Evolutionary conservation across 1,140 invertebrate species (phyloP).

Genomic region (Leptinotarsa lineolata): DNA sequence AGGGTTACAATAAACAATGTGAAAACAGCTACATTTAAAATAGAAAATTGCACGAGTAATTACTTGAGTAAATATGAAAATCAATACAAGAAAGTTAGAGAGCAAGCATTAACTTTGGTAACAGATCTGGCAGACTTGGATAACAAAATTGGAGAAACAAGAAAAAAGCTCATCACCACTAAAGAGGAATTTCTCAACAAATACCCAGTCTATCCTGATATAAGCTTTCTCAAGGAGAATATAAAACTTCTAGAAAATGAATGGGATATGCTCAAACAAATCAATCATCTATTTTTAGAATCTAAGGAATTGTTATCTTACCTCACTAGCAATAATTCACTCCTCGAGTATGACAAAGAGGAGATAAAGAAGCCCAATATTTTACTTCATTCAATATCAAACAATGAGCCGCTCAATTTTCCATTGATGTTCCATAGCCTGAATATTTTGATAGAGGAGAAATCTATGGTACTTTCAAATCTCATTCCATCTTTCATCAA

Average conservation of each 20-base stretch:
- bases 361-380: conserved; percentile 8
- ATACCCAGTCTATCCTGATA: conserved; percentile 22
- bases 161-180: background rate
- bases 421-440: conserved; percentile 25
- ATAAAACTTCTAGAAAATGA: conserved; percentile 26
- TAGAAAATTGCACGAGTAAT: conserved; percentile 28
- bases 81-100: conserved; percentile 15
- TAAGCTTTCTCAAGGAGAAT: conserved; percentile 26
- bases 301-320: conserved; percentile 26
- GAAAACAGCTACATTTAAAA: conserved; percentile 24
- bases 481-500: conserved; percentile 7
- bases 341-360: conserved; percentile 30
- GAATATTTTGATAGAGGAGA: conserved; percentile 25
- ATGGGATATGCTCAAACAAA: conserved; percentile 25
- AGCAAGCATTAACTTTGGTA: conserved; percentile 26
- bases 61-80: conserved; percentile 29
- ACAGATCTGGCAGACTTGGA: conserved; percentile 25
- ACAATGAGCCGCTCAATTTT: conserved; percentile 23
- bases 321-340: conserved; percentile 25
- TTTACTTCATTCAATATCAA: background rate
- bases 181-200: conserved; percentile 29
- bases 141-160: conserved; percentile 16
- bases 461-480: conserved; percentile 24
- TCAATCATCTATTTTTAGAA: conserved; percentile 27
- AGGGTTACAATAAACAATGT: conserved; percentile 33